Evolutionary conservation across 1,140 invertebrate species (phyloP), one percentile per base, ranked within the genome.

Genomic region (Musca vetustissima): DNA sequence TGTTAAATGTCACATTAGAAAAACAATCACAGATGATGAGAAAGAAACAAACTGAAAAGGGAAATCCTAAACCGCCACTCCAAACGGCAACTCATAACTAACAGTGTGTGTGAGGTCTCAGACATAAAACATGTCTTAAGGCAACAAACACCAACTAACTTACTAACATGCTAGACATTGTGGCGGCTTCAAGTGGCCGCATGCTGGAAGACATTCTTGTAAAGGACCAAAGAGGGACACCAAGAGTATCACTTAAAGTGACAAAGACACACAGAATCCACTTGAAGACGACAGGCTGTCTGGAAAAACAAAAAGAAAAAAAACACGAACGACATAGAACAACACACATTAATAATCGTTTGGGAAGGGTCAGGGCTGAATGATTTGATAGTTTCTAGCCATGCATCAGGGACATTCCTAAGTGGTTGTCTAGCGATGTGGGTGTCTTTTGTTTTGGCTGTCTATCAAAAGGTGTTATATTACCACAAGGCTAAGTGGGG

Each of bases 171-270:
- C 43, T 73, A 77, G 76, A 77, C 76, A 71, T 71, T 55, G 73
- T 76, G 76, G 75, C 77, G 73, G 75, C 70, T 36, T 77, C 73
- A 76, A 77, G 76, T 76, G 75, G 66, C 49, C 22, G 14, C 53
- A 57, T 57, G n/a, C 36, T 25, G 28, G 19, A 24, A 47, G 61
- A n/a, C 22, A 4, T 3, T 13, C 57, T 36, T 19, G n/a, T n/a
- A 32, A 43, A 61, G 28, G 3, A 17, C 13, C 17, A 59, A 21
- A 4, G 36, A 7, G 13, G 36, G 36, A 43, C 36, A 43, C 36
- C 36, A 43, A 43, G 11, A 43, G 36, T 43, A 43, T 1, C 36
- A 43, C 36, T 43, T 43, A 13, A 43, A 43, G 36, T 43, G 36
- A 43, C 36, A 43, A 43, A 43, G 36, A 43, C 36, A 43, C 36